phyloP scores from a whole-genome alignment of 1,140 invertebrate species.

The Pomacea maculata region DNA sequence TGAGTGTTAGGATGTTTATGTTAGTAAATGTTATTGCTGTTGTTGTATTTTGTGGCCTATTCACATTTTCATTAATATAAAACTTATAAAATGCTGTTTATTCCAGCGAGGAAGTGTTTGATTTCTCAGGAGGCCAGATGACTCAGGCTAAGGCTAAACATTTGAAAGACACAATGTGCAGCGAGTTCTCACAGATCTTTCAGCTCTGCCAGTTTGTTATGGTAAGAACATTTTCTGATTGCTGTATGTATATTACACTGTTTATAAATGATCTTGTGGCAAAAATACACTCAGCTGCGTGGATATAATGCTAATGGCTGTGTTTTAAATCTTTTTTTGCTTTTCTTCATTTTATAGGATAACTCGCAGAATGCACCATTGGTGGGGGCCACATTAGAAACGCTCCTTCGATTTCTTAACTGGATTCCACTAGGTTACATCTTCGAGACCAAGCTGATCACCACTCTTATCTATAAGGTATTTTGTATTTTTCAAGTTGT shows the following conservation, averaged over 20 bases:
- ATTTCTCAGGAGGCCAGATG: conserved; percentile 96
- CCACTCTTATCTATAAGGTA: conserved; percentile 92
- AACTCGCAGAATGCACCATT: conserved; percentile 96
- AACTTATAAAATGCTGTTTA: conserved; percentile 1
- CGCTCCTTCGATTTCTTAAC: conserved; percentile 94
- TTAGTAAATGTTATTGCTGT: too few relatives aligned
- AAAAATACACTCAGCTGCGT: too few relatives aligned
- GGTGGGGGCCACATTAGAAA: conserved; percentile 94
- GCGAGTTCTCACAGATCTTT: conserved; percentile 98
- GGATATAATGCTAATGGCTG: too few relatives aligned
- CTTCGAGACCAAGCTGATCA: conserved; percentile 98
- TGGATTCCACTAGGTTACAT: conserved; percentile 99
- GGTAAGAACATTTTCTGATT: conserved; percentile 63
- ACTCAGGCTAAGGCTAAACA: conserved; percentile 99
- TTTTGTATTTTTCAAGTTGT: too few relatives aligned
- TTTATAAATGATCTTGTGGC: too few relatives aligned
- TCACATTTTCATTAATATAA: not conserved
- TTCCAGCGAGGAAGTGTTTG: conserved; percentile 96
- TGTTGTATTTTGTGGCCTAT: too few relatives aligned
- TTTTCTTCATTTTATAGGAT: conserved; percentile 70
- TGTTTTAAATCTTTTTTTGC: not conserved
- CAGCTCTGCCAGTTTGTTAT: conserved; percentile 97
- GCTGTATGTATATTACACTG: not conserved
- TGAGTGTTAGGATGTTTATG: too few relatives aligned
- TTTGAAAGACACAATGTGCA: conserved; percentile 99